phyloP scores from a whole-genome alignment of 2,888 invertebrate species.

The Galeopsomyia nigrocyanea region DNA sequence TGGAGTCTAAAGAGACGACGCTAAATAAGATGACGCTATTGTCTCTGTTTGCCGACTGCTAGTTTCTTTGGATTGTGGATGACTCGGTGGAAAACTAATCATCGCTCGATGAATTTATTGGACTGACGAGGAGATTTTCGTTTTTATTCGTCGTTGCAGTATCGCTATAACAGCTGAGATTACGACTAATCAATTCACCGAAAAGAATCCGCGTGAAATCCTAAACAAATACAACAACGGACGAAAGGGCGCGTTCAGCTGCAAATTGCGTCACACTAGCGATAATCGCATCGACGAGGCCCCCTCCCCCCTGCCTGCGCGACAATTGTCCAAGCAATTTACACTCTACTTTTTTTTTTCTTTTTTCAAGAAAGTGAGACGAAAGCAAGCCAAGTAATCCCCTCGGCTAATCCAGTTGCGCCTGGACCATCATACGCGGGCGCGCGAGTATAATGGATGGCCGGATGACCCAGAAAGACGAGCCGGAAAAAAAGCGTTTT shows the following conservation, averaged over 20 bases:
- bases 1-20: neutral
- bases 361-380: too few species aligned
- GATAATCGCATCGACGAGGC: constrained; percentile 41
- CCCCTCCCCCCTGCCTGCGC: too few species aligned
- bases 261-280: constrained; percentile 30
- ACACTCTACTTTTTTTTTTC: constrained; percentile 51
- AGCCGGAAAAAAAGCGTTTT: constrained; percentile 44
- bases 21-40: neutral
- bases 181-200: constrained; percentile 27
- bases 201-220: constrained; percentile 34
- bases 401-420: neutral
- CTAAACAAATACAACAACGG: constrained; percentile 37
- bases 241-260: constrained; percentile 22
- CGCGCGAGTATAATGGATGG: constrained; percentile 47
- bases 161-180: neutral
- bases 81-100: too few species aligned
- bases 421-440: constrained; percentile 39
- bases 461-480: constrained; percentile 51
- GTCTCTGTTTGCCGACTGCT: constrained; percentile 21
- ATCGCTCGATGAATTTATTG: too few species aligned
- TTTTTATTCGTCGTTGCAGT: too few species aligned
- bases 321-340: constrained; percentile 66
- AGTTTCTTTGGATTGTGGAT: neutral
- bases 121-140: too few species aligned
- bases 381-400: neutral